A percentile compares a stretch with the other conserved stretches of the same genome.
These are phyloP conservation scores for Nothobranchius kuhntae DNA, from an alignment of 2,113 vertebrate species.

Conservation along the genomic window DNA sequence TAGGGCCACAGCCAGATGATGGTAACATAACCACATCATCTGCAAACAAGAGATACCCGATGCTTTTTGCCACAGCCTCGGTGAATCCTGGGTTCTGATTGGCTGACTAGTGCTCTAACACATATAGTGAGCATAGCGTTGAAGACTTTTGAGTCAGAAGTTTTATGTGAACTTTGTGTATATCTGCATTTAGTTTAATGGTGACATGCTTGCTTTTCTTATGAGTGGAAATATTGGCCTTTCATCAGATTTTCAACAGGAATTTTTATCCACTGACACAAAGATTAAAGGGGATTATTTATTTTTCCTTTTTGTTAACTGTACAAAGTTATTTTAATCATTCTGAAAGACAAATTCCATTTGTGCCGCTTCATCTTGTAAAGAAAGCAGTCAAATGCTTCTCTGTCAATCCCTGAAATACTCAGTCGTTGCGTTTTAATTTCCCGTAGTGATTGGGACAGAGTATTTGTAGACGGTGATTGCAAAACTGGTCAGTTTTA, in stretches of 20 bases:
- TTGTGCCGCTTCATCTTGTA: background rate
- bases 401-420: conserved; percentile 16
- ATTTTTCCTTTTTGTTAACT: background rate
- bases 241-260: background rate
- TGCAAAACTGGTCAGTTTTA: conserved; percentile 1
- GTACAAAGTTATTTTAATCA: background rate
- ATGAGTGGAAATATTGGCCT: background rate
- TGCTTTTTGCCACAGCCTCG: no score
- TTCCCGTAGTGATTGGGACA: background rate
- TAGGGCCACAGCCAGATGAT: no score
- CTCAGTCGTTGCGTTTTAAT: background rate
- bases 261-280: background rate
- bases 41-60: no score
- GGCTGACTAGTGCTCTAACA: no score
- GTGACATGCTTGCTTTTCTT: background rate
- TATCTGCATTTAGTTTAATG: background rate
- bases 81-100: no score
- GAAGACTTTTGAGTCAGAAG: no score
- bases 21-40: no score
- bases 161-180: no score
- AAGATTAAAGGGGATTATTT: background rate
- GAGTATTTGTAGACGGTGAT: background rate
- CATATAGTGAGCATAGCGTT: no score
- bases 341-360: conserved; percentile 3
- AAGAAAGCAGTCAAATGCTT: conserved; percentile 1